phyloP scores from a whole-genome alignment of 2,113 vertebrate genomes.

The Ahaetulla prasina region DNA sequence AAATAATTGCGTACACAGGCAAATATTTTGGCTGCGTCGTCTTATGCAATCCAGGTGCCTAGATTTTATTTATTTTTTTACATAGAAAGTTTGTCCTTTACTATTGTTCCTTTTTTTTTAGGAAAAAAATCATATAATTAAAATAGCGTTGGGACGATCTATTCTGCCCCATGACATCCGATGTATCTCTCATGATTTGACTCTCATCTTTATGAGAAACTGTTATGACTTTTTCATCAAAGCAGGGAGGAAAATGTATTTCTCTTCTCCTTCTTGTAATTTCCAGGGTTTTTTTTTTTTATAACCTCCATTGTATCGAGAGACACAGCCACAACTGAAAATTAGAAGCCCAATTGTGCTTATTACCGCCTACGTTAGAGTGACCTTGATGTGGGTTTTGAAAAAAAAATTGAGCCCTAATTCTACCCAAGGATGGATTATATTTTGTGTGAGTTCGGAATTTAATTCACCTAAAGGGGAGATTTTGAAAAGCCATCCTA shows the following conservation, averaged over 20 bases:
- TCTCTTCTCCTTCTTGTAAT: conserved; percentile 31
- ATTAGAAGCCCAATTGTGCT: conserved; percentile 42
- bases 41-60: neutral
- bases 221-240: conserved; percentile 52
- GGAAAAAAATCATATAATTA: conserved; percentile 57
- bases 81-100: conserved; percentile 7
- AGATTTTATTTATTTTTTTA: neutral
- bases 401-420: conserved; percentile 41
- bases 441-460: conserved; percentile 41
- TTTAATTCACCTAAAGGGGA: conserved; percentile 50
- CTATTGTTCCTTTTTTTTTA: conserved; percentile 6
- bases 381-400: conserved; percentile 44
- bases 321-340: conserved; percentile 53
- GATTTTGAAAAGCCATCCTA: conserved; percentile 56
- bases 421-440: conserved; percentile 45
- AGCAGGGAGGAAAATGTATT: conserved; percentile 53
- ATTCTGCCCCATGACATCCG: conserved; percentile 45
- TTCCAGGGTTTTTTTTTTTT: conserved; percentile 56
- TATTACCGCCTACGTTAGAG: conserved; percentile 39
- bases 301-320: conserved; percentile 53
- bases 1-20: too few relatives aligned
- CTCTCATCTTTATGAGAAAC: conserved; percentile 54
- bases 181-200: conserved; percentile 48
- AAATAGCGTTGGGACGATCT: conserved; percentile 47
- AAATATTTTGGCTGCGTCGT: too few relatives aligned